Evolutionary conservation across 2,888 invertebrate genomes (phyloP).

Genomic region (Drosophila meridiana): DNA sequence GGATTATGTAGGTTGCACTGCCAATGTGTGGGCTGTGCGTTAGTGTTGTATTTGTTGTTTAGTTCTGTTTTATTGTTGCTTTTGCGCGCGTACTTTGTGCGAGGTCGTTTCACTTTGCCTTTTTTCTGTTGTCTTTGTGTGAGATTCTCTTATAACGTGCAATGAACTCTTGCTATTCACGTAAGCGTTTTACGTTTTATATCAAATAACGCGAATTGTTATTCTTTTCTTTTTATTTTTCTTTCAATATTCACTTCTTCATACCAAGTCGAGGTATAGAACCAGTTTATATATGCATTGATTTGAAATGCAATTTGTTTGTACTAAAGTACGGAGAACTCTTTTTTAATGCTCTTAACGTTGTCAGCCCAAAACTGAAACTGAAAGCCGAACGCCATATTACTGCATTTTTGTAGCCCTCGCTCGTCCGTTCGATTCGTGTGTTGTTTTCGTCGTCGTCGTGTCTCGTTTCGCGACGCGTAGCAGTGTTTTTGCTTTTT

Average conservation of each 20-base stretch:
- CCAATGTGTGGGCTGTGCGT: conserved; percentile 17
- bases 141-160: conserved; percentile 55
- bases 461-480: conserved; percentile 53
- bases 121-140: conserved; percentile 39
- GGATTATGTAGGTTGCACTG: conserved; percentile 39
- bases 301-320: conserved; percentile 48
- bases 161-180: conserved; percentile 69
- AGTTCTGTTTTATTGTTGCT: conserved; percentile 38
- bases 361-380: conserved; percentile 63
- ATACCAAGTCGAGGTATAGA: conserved; percentile 56
- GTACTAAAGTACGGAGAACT: conserved; percentile 26
- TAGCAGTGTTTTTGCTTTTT: conserved; percentile 51
- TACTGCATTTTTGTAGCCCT: conserved; percentile 72
- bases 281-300: conserved; percentile 59
- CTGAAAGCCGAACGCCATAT: conserved; percentile 65
- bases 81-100: conserved; percentile 64
- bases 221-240: conserved; percentile 12
- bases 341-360: conserved; percentile 45
- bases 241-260: conserved; percentile 38
- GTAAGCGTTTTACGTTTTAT: conserved; percentile 33
- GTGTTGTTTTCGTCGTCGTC: conserved; percentile 56
- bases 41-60: conserved; percentile 35
- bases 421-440: conserved; percentile 34
- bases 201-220: conserved; percentile 41
- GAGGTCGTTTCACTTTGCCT: conserved; percentile 76